These are phyloP conservation scores for Drosophila setosimentum DNA, from an alignment of 2,888 invertebrate genomes.

Conservation along the genomic window DNA sequence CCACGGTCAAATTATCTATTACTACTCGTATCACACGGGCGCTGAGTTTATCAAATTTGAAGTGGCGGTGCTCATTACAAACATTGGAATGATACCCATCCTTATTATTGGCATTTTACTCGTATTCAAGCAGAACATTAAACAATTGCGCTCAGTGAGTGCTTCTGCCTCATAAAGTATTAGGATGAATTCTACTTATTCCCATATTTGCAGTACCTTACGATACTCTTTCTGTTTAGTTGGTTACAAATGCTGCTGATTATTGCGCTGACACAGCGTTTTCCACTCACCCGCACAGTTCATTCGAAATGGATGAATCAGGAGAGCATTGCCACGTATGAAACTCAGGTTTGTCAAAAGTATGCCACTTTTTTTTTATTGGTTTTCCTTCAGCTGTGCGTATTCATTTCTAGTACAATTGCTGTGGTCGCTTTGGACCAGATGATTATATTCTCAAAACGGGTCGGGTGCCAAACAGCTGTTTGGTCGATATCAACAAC, in stretches of 20 bases:
- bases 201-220: constrained; percentile 24
- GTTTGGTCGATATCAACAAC: constrained; percentile 16
- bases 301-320: constrained; percentile 30
- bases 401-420: constrained; percentile 30
- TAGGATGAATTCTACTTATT: neutral
- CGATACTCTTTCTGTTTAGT: constrained; percentile 5
- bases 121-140: constrained; percentile 8
- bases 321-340: constrained; percentile 17
- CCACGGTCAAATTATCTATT: neutral
- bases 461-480: constrained; percentile 46
- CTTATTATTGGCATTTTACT: constrained; percentile 1
- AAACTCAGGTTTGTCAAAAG: constrained; percentile 27
- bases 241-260: constrained; percentile 49
- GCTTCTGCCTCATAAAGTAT: neutral
- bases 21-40: neutral
- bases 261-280: constrained; percentile 24
- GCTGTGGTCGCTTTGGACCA: constrained; percentile 60
- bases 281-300: constrained; percentile 17
- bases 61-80: neutral
- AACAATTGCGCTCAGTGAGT: constrained; percentile 38
- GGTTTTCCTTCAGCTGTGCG: rapidly evolving
- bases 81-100: neutral
- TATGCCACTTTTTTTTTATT: rapidly evolving
- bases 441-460: constrained; percentile 39
- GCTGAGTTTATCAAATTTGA: constrained; percentile 33